Conservation (phyloP, 2,888 invertebrate species). For the Ormia ochracea region DNA sequence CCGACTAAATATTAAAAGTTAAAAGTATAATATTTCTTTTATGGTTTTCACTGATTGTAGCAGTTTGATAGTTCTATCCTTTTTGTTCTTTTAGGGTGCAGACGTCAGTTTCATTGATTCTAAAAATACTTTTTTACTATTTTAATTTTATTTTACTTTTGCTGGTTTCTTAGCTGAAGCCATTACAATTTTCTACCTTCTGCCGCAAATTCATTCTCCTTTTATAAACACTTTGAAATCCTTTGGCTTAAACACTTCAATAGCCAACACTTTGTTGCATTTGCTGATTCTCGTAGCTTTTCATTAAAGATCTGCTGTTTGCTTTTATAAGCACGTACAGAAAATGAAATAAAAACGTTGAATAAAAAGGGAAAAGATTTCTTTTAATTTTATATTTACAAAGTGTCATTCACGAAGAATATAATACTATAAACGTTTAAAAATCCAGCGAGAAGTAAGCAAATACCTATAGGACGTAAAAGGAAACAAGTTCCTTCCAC, state of each 20-base stretch:
- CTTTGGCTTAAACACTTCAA: slow-evolving; percentile 50
- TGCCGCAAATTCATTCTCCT: slow-evolving; percentile 2
- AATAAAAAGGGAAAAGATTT: slow-evolving; percentile 44
- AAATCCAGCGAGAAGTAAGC: not conserved
- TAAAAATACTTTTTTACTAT: slow-evolving; percentile 6
- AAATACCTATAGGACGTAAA: slow-evolving; percentile 3
- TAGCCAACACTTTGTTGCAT: slow-evolving; percentile 52
- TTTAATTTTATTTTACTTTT: slow-evolving; percentile 41
- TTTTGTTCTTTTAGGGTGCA: slow-evolving; percentile 3
- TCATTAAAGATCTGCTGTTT: slow-evolving; percentile 36
- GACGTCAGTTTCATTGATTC: slow-evolving; percentile 15
- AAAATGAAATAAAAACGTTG: not conserved
- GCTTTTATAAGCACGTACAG: slow-evolving; percentile 46
- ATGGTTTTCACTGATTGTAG: slow-evolving; percentile 26
- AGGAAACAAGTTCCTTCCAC: slow-evolving; percentile 12
- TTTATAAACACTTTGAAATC: slow-evolving; percentile 43
- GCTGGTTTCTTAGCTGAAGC: slow-evolving; percentile 19
- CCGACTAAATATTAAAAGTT: too few relatives aligned
- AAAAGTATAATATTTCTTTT: too few relatives aligned
- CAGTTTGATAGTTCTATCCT: not conserved
- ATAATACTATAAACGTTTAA: slow-evolving; percentile 12
- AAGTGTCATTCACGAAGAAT: slow-evolving; percentile 53
- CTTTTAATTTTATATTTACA: slow-evolving; percentile 63
- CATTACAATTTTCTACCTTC: slow-evolving; percentile 1
- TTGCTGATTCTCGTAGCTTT: slow-evolving; percentile 1